A percentile compares a stretch with the other conserved stretches of the same genome.
Evolutionary conservation across 2,113 vertebrate species (phyloP).

Genomic region (Coptodon bakossiorum): DNA sequence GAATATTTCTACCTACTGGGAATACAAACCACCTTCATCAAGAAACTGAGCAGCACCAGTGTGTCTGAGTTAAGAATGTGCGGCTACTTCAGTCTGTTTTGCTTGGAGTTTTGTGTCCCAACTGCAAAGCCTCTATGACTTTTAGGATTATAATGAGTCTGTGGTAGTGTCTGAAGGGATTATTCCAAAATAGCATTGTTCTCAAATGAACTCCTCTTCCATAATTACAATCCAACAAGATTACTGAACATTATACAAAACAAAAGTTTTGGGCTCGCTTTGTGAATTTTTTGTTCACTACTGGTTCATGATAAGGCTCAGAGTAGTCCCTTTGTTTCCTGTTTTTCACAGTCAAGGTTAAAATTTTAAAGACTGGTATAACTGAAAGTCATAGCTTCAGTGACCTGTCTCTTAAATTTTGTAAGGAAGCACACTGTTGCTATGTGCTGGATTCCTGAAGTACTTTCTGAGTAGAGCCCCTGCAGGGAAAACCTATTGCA

Average conservation of each 20-base stretch:
- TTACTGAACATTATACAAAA: neutral
- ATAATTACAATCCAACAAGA: neutral
- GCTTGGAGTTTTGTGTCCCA: neutral
- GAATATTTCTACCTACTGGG: neutral
- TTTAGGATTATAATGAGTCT: slow-evolving; percentile 9
- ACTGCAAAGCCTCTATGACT: neutral
- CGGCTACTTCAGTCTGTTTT: neutral
- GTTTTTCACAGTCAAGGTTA: neutral
- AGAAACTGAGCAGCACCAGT: neutral
- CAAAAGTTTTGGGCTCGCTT: neutral
- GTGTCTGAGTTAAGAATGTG: neutral
- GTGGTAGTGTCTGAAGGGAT: neutral
- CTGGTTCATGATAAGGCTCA: neutral
- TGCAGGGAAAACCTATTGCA: slow-evolving; percentile 37
- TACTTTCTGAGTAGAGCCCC: slow-evolving; percentile 9
- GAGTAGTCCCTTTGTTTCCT: neutral
- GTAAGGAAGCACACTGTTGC: neutral
- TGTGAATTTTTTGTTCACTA: neutral
- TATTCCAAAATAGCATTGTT: neutral
- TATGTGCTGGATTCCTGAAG: slow-evolving; percentile 8
- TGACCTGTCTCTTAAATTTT: neutral
- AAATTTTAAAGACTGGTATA: neutral
- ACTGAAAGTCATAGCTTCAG: neutral
- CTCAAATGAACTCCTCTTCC: neutral
- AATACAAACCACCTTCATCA: neutral